Evolutionary conservation across 2,888 invertebrate species (phyloP).

Genomic region (Pilophorus perplexus): DNA sequence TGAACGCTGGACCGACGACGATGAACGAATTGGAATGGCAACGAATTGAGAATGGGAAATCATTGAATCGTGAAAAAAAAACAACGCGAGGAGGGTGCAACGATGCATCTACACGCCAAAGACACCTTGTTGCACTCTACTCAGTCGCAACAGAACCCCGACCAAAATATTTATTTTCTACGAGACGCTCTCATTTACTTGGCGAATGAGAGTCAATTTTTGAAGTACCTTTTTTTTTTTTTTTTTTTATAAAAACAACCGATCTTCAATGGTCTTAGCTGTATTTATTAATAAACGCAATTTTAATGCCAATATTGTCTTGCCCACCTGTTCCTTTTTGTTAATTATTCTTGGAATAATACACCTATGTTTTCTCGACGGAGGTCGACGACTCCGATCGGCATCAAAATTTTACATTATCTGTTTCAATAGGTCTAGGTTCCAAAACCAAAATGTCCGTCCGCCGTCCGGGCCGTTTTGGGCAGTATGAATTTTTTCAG

Average conservation of each 20-base stretch:
- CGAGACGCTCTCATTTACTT: too few species aligned
- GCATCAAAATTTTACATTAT: too few species aligned
- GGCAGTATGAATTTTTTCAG: too few species aligned
- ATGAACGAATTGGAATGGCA: background rate
- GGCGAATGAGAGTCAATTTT: too few species aligned
- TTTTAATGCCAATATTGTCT: background rate
- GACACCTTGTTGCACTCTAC: conserved; percentile 41
- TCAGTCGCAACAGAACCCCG: conserved; percentile 13
- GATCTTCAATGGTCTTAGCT: conserved; percentile 28
- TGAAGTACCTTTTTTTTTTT: background rate
- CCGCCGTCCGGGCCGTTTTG: too few species aligned
- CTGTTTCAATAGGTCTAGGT: too few species aligned
- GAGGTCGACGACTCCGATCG: too few species aligned
- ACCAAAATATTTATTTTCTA: conserved; percentile 35
- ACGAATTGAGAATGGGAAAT: background rate
- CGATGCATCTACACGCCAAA: conserved; percentile 33
- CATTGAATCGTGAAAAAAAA: too few species aligned
- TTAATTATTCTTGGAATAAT: too few species aligned
- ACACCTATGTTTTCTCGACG: too few species aligned
- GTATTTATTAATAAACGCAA: conserved; percentile 36
- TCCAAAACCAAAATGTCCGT: too few species aligned
- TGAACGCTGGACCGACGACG: conserved; percentile 4
- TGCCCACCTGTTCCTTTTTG: background rate
- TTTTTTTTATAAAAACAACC: background rate
- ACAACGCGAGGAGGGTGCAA: conserved; percentile 32